phyloP scores from a whole-genome alignment of 2,797 vertebrate genomes.

The Sibirionetta formosa region DNA sequence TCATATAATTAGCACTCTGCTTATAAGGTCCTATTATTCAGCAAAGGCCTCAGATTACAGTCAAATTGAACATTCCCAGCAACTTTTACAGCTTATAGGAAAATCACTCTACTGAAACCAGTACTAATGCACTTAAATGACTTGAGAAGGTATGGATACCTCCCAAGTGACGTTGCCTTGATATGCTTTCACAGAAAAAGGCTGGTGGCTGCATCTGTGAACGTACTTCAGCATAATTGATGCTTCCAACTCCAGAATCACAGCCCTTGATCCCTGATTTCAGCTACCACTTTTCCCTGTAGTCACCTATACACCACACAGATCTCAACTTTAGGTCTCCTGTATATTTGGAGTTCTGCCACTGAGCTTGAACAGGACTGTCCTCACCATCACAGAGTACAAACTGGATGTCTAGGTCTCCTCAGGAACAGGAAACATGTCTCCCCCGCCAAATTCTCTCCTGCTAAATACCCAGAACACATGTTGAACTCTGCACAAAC shows the following conservation, averaged over 20 bases:
- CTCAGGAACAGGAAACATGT: neutral
- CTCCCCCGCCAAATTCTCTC: neutral
- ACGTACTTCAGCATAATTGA: neutral
- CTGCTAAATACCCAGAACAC: neutral
- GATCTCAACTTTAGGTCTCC: neutral
- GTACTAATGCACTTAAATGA: neutral
- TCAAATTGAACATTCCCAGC: conserved; percentile 12
- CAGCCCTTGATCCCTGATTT: neutral
- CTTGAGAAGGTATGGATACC: neutral
- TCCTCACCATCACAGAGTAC: neutral
- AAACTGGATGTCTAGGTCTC: neutral
- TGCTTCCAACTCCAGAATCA: neutral
- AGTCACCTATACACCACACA: neutral
- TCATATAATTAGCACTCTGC: conserved; percentile 2
- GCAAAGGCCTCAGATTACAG: neutral
- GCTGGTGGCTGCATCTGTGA: neutral
- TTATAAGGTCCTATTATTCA: neutral
- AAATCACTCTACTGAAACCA: conserved; percentile 10
- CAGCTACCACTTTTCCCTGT: neutral
- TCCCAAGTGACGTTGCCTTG: neutral
- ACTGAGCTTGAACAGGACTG: neutral
- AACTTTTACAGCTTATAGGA: conserved; percentile 3
- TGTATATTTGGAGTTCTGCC: neutral
- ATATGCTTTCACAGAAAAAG: neutral
- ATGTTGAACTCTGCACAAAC: neutral